Conservation (phyloP, 92 coral and sea anemone species). For the Umimayanthus kanabou region DNA sequence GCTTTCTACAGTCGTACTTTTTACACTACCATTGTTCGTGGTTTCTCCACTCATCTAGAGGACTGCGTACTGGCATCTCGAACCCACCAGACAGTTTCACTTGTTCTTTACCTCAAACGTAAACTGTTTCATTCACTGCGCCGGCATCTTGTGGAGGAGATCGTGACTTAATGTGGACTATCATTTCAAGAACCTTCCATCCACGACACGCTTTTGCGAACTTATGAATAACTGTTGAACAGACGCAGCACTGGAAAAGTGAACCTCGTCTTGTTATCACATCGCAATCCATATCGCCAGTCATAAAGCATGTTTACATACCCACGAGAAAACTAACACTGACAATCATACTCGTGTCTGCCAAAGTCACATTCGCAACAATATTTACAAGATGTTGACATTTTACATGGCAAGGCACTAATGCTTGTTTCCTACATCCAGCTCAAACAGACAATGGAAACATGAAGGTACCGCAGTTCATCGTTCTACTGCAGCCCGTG, state of each 20-base stretch:
- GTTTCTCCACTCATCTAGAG: not conserved
- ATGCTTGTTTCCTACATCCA: slow-evolving; percentile 40
- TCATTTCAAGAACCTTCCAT: not conserved
- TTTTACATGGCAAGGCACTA: slow-evolving; percentile 34
- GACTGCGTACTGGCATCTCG: not conserved
- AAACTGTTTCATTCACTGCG: not conserved
- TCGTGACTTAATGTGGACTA: not conserved
- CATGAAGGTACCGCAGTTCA: slow-evolving; percentile 72
- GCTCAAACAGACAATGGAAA: slow-evolving; percentile 43
- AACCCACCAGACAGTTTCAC: slow-evolving; percentile 23
- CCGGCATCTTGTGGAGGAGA: slow-evolving; percentile 1
- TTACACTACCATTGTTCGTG: not conserved
- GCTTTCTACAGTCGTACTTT: not conserved
- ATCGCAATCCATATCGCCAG: not conserved
- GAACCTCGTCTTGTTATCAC: slow-evolving; percentile 6
- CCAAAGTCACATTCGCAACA: slow-evolving; percentile 38
- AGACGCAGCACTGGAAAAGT: slow-evolving; percentile 9
- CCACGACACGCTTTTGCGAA: slow-evolving; percentile 1
- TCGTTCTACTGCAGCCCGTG: slow-evolving; percentile 64
- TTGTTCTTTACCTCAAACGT: not conserved
- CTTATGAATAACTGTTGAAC: slow-evolving; percentile 11
- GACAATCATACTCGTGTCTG: slow-evolving; percentile 26
- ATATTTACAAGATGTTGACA: not conserved
- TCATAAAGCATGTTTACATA: not conserved
- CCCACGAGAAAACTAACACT: not conserved